Conservation (phyloP, 2,797 vertebrate species). For the Gila robusta region DNA sequence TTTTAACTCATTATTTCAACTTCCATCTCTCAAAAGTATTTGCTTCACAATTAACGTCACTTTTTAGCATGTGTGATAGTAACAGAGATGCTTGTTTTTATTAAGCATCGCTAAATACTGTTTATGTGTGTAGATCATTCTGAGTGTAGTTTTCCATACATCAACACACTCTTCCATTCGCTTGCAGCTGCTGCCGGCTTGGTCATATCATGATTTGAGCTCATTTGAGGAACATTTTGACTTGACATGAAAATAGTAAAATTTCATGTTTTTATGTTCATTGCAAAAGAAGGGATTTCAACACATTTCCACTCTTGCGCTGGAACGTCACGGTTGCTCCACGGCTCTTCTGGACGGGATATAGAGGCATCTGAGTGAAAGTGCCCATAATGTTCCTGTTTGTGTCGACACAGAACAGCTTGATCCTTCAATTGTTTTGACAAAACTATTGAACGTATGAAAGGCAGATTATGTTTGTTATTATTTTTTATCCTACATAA, state of each 20-base stretch:
- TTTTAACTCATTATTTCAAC: neutral
- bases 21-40: neutral
- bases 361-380: neutral
- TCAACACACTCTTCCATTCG: neutral
- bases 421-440: conserved; percentile 8
- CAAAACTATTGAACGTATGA: neutral
- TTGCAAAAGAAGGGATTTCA: neutral
- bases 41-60: neutral
- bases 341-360: conserved; percentile 31
- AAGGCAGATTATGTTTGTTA: neutral
- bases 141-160: too few relatives aligned
- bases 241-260: neutral
- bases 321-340: conserved; percentile 26
- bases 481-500: neutral
- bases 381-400: neutral
- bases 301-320: neutral
- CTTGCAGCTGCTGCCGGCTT: neutral
- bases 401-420: conserved; percentile 11
- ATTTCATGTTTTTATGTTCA: neutral
- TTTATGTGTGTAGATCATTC: neutral
- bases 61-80: neutral
- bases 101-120: neutral
- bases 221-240: neutral
- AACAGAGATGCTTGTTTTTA: neutral
- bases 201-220: neutral